Conservation (phyloP, 2,797 vertebrate genomes). For the Labeo calbasu region DNA sequence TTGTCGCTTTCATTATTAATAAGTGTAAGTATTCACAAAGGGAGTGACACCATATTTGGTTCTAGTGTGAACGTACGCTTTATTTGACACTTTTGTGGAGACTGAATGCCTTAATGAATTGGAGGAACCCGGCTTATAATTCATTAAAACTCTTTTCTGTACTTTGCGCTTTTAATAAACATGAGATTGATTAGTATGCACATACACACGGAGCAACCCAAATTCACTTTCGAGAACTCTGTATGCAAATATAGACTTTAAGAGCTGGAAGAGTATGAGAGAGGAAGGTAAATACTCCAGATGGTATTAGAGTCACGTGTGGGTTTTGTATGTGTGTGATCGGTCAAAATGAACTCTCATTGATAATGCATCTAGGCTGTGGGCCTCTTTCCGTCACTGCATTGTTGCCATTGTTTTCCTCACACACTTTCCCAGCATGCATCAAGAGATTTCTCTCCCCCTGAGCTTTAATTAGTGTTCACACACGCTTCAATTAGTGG, state of each 20-base stretch:
- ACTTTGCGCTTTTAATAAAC: slow-evolving; percentile 23
- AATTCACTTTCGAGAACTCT: slow-evolving; percentile 4
- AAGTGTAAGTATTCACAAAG: neutral
- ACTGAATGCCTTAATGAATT: neutral
- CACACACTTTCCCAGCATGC: slow-evolving; percentile 27
- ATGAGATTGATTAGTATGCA: slow-evolving; percentile 28
- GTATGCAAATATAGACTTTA: slow-evolving; percentile 20
- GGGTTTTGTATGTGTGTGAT: neutral
- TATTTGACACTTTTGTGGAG: slow-evolving; percentile 1
- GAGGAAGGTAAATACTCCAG: neutral
- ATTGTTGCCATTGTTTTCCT: slow-evolving; percentile 43
- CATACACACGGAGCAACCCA: neutral
- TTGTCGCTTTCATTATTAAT: neutral
- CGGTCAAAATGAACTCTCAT: slow-evolving; percentile 8
- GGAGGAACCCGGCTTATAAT: neutral
- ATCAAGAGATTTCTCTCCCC: slow-evolving; percentile 34
- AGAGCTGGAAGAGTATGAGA: neutral
- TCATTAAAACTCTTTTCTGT: slow-evolving; percentile 30
- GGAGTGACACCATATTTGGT: neutral
- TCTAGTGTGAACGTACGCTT: neutral
- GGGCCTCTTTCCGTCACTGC: slow-evolving; percentile 6
- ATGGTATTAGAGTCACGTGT: slow-evolving; percentile 17
- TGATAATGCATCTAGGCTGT: slow-evolving; percentile 16
- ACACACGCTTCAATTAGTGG: slow-evolving; percentile 49
- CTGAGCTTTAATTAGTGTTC: slow-evolving; percentile 43